These are phyloP conservation scores for Petrosia ficiformis DNA, from an alignment of 37 sponge, comb jelly and placozoan genomes.

Conservation along the genomic window DNA sequence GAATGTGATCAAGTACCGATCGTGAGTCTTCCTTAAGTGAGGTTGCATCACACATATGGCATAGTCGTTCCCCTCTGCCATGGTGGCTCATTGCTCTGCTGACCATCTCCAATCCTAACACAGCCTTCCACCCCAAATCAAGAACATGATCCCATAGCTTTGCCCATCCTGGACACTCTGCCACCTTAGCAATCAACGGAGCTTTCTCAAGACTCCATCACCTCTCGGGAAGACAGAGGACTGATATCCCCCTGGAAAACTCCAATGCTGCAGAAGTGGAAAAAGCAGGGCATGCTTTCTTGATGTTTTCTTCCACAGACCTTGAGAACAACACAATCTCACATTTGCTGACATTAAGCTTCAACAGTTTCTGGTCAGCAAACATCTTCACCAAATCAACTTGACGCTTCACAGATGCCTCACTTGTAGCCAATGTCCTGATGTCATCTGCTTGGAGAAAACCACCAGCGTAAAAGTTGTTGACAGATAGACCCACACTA, in stretches of 20 bases:
- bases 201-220: neutral
- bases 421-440: constrained; percentile 12
- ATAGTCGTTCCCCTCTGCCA: no score
- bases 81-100: no score
- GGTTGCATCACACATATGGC: no score
- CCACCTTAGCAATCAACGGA: no score
- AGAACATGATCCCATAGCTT: no score
- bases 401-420: neutral
- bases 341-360: constrained; percentile 19
- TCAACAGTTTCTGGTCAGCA: constrained; percentile 14
- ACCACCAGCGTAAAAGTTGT: neutral
- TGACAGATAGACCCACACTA: no score
- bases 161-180: no score
- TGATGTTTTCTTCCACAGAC: constrained; percentile 8
- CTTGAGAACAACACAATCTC: neutral
- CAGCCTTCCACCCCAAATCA: no score
- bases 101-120: no score
- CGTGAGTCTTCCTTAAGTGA: no score
- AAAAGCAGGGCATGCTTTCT: constrained; percentile 12
- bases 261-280: constrained; percentile 2
- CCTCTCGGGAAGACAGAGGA: constrained; percentile 1
- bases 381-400: constrained; percentile 2
- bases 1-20: no score
- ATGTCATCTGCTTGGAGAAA: constrained; percentile 21
- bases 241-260: constrained; percentile 15